Percentiles rank a stretch among this genome's conserved stretches.
phyloP scores from a whole-genome alignment of 1,140 invertebrate species.

The Chironomus tepperi region DNA sequence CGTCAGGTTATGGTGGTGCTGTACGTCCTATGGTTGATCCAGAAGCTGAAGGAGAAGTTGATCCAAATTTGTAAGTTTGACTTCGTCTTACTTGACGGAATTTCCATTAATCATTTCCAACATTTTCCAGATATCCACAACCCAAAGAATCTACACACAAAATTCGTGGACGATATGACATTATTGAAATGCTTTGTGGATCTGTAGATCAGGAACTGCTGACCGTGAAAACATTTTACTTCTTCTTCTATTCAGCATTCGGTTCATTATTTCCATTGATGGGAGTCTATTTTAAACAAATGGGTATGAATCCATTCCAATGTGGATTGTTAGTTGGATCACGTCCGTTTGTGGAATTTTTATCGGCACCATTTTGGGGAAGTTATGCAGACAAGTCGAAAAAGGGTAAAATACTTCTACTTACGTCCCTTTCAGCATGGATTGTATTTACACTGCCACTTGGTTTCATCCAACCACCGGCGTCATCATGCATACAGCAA shows the following conservation, averaged over 20 bases:
- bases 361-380: conserved; percentile 97
- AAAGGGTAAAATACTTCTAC: conserved; percentile 75
- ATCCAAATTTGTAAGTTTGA: conserved; percentile 50
- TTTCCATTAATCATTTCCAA: neutral
- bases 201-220: conserved; percentile 80
- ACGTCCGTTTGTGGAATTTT: conserved; percentile 93
- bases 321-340: conserved; percentile 86
- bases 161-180: conserved; percentile 72
- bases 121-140: conserved; percentile 52
- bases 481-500: conserved; percentile 73
- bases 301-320: conserved; percentile 95
- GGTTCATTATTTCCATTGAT: conserved; percentile 95
- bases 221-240: conserved; percentile 94
- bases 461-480: conserved; percentile 88
- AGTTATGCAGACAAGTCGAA: conserved; percentile 86
- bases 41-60: conserved; percentile 63
- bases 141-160: conserved; percentile 83
- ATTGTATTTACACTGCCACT: conserved; percentile 93
- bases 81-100: neutral
- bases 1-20: conserved; percentile 32
- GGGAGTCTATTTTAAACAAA: conserved; percentile 97
- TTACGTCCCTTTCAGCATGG: conserved; percentile 90
- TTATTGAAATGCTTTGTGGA: conserved; percentile 72
- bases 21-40: conserved; percentile 60
- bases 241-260: conserved; percentile 99